These are phyloP conservation scores for Chionomys nivalis DNA, from an alignment of 2,113 vertebrate genomes.

Conservation along the genomic window DNA sequence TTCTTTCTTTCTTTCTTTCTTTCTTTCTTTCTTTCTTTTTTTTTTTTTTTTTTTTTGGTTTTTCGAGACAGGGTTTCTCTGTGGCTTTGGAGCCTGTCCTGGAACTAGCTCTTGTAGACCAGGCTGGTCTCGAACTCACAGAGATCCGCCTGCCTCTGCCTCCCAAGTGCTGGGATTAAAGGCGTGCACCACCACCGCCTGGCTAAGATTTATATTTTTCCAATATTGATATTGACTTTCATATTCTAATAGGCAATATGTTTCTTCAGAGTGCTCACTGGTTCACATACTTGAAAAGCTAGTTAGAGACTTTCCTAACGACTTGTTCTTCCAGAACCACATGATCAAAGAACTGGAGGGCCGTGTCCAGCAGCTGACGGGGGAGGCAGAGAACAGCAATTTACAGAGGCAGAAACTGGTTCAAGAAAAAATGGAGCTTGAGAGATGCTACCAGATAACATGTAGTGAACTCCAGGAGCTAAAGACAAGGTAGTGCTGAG, in stretches of 20 bases:
- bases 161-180: too few species aligned
- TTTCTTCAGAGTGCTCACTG: conserved; percentile 72
- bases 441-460: conserved; percentile 87
- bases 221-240: conserved; percentile 46
- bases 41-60: too few species aligned
- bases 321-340: conserved; percentile 88
- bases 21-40: too few species aligned
- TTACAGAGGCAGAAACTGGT: conserved; percentile 89
- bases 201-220: conserved; percentile 57
- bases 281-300: background rate
- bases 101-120: too few species aligned
- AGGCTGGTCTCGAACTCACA: too few species aligned
- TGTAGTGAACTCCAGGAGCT: conserved; percentile 91
- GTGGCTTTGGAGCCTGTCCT: too few species aligned
- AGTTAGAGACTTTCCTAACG: conserved; percentile 67
- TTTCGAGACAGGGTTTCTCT: too few species aligned
- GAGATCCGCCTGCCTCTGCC: too few species aligned
- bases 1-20: too few species aligned
- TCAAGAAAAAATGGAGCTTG: conserved; percentile 92
- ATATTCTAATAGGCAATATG: conserved; percentile 68
- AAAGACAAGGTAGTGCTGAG: conserved; percentile 87
- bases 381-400: conserved; percentile 92
- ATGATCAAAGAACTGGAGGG: conserved; percentile 90
- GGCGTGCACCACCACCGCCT: too few species aligned
- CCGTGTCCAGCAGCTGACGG: conserved; percentile 92